These are phyloP conservation scores for Ectropis grisescens DNA, from an alignment of 1,140 invertebrate genomes.

Conservation along the genomic window DNA sequence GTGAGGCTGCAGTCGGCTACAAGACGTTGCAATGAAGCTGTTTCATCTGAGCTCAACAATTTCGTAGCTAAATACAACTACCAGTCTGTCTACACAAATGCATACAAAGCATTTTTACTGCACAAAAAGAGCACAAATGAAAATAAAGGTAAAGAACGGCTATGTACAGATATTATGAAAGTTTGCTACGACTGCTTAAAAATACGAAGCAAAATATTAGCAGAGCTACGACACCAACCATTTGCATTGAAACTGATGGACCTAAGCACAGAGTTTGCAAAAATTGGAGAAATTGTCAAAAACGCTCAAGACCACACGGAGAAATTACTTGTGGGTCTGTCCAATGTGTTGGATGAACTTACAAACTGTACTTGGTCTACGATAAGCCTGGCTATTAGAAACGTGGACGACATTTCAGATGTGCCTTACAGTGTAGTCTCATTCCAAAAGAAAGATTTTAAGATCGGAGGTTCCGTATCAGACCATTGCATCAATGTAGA, in stretches of 20 bases:
- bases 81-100: slow-evolving; percentile 36
- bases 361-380: slow-evolving; percentile 53
- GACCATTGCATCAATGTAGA: slow-evolving; percentile 27
- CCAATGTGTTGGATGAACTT: slow-evolving; percentile 26
- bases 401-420: slow-evolving; percentile 35
- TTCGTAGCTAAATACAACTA: slow-evolving; percentile 51
- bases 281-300: slow-evolving; percentile 44
- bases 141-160: slow-evolving; percentile 36
- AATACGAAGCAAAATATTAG: slow-evolving; percentile 49
- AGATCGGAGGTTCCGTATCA: slow-evolving; percentile 43
- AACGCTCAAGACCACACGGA: slow-evolving; percentile 47
- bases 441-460: slow-evolving; percentile 52
- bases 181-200: slow-evolving; percentile 56
- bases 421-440: slow-evolving; percentile 56
- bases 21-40: slow-evolving; percentile 48
- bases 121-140: slow-evolving; percentile 44
- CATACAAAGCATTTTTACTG: slow-evolving; percentile 32
- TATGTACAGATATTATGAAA: slow-evolving; percentile 51
- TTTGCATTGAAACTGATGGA: slow-evolving; percentile 57
- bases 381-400: slow-evolving; percentile 34
- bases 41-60: slow-evolving; percentile 42
- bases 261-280: slow-evolving; percentile 48
- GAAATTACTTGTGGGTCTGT: slow-evolving; percentile 30
- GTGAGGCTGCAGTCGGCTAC: slow-evolving; percentile 52
- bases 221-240: slow-evolving; percentile 43